Percentiles rank a stretch among this genome's conserved stretches.
Conservation (phyloP, 35 echinoderm and acorn worm genomes). For the Amphiura filiformis region DNA sequence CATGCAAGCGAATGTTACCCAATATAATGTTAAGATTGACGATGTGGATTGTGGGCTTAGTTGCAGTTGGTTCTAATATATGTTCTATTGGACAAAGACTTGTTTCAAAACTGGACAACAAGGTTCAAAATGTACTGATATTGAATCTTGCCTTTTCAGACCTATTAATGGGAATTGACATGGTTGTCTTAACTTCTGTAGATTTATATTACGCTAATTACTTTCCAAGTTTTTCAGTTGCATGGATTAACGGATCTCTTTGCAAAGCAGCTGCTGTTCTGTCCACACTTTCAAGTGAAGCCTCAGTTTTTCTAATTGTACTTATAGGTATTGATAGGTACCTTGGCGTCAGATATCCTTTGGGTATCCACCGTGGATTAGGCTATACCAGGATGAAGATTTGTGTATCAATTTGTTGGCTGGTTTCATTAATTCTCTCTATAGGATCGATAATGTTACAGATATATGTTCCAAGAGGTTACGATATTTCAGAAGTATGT, state of each 20-base stretch:
- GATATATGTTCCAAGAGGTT: not conserved
- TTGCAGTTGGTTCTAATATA: no score
- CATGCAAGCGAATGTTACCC: no score
- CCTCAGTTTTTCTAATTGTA: slow-evolving; percentile 36
- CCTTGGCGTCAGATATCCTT: slow-evolving; percentile 36
- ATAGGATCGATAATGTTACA: no score
- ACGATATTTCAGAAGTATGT: slow-evolving; percentile 6
- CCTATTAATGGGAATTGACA: slow-evolving; percentile 35
- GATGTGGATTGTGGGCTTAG: no score
- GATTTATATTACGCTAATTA: slow-evolving; percentile 11
- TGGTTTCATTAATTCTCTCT: no score
- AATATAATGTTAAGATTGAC: no score
- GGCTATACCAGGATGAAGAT: no score
- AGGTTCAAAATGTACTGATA: slow-evolving; percentile 1
- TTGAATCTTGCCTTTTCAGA: slow-evolving; percentile 32
- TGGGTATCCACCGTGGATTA: not conserved
- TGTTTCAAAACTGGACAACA: no score
- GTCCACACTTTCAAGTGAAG: slow-evolving; percentile 39
- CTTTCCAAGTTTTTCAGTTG: slow-evolving; percentile 6
- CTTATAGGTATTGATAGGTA: slow-evolving; percentile 42
- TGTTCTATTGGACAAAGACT: no score
- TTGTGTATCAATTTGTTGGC: no score
- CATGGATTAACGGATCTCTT: not conserved
- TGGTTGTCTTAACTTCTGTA: slow-evolving; percentile 7
- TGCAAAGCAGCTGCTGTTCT: slow-evolving; percentile 42